Conservation (phyloP, 2,888 invertebrate genomes). For the Calliphora vomitoria region DNA sequence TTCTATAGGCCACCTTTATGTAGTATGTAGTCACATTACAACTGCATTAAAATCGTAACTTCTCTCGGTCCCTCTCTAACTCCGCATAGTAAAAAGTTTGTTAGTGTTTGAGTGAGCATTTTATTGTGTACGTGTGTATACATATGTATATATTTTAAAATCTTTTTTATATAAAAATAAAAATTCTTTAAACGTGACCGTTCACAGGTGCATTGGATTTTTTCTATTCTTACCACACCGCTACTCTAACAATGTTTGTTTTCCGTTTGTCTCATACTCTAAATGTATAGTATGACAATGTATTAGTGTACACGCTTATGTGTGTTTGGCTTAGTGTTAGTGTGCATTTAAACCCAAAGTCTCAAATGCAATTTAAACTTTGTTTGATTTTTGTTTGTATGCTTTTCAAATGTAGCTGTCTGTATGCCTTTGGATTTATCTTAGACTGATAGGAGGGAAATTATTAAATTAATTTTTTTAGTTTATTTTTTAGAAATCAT, state of each 20-base stretch:
- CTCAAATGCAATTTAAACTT: constrained; percentile 49
- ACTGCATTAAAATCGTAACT: constrained; percentile 63
- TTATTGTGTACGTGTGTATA: constrained; percentile 22
- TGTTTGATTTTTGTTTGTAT: constrained; percentile 40
- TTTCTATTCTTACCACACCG: background rate
- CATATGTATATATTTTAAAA: constrained; percentile 73
- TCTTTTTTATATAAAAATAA: constrained; percentile 48
- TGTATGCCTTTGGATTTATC: background rate
- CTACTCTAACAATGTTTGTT: constrained; percentile 44
- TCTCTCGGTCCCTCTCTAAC: background rate
- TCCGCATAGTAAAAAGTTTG: background rate
- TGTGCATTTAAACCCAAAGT: constrained; percentile 45
- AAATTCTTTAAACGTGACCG: constrained; percentile 69
- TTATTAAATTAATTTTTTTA: constrained; percentile 7
- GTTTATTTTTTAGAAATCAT: background rate
- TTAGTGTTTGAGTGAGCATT: constrained; percentile 3
- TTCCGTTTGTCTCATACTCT: constrained; percentile 26
- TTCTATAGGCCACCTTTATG: constrained; percentile 52
- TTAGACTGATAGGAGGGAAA: constrained; percentile 15
- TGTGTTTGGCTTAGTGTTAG: constrained; percentile 14
- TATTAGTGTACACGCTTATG: background rate
- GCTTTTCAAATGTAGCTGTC: constrained; percentile 28
- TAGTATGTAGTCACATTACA: constrained; percentile 47
- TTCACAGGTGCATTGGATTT: constrained; percentile 70
- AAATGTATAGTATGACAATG: constrained; percentile 10